Base-by-base conservation (phyloP, 1,140 invertebrate species). In the Kradibia gibbosae region DNA sequence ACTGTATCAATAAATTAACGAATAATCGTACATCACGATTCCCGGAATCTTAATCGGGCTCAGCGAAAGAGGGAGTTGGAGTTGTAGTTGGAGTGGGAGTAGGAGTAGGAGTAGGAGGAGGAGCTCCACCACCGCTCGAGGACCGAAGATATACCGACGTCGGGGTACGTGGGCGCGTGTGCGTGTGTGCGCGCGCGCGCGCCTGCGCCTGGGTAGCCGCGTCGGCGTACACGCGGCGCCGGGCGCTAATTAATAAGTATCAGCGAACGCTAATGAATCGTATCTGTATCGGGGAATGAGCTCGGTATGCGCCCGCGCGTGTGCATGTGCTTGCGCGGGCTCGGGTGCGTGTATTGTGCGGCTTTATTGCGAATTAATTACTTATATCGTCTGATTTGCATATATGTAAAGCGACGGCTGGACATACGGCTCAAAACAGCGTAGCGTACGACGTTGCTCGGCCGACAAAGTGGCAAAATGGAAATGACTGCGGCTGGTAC, bases 361-460 rank as follows among this genome's bases (percentile, higher is more conserved):
- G 81, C 85, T 86, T 88, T 87, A 90, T 90, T 89, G 87, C 87
- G 85, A 90, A 90, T 90, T 90, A 90, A 90, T 90, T 90, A 89
- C 88, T 89, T 90, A 88, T 90, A 90, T 90, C 88, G 82, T 76
- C 34, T 50, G 28, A 90, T 90, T 90, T 89, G 88, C 89, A 90
- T 90, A 88, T 88, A 90, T 90, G 89, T 86, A 90, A 90, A 90
- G 89, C 20, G 71, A 28, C 45, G 28, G 13, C 7, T 39, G 62
- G 45, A 73, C 45, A 25, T 5, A 34, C 17, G 31, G 50, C 25
- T 55, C 48, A n/a, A 53, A 36, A 22, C 72, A 20, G 28, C 48
- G 48, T 5, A 48, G 25, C 48, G 17, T 11, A 34, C 28, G 48
- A 17, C 31, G n/a, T n/a, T 31, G 25, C 39, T 36, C 45, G 70